Evolutionary conservation across 2,888 invertebrate genomes (phyloP).

Genomic region (Criorhina ranunculi): DNA sequence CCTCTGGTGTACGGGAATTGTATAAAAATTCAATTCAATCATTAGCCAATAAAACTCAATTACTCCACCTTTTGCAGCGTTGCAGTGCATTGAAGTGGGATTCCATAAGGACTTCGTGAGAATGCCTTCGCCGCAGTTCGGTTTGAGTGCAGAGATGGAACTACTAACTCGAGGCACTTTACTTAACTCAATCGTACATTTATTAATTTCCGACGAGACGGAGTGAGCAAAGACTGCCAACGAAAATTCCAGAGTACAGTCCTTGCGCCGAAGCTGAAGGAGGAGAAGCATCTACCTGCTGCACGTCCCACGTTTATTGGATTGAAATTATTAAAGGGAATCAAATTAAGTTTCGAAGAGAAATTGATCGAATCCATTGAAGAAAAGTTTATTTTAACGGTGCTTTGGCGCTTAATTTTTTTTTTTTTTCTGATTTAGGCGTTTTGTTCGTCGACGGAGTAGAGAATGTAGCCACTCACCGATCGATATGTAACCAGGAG

Average conservation of each 20-base stretch:
- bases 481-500: constrained; percentile 3
- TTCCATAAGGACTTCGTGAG: background rate
- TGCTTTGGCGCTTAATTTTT: constrained; percentile 11
- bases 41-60: constrained; percentile 43
- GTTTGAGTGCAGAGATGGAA: background rate
- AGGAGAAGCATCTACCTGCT: background rate
- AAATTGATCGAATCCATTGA: constrained; percentile 32
- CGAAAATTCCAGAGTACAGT: background rate
- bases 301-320: constrained; percentile 24
- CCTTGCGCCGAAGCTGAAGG: background rate
- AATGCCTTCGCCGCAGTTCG: background rate
- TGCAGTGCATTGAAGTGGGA: background rate
- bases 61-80: constrained; percentile 3
- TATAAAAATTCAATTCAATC: constrained; percentile 30
- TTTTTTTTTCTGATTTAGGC: background rate
- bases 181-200: constrained; percentile 39
- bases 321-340: constrained; percentile 37
- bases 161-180: constrained; percentile 6
- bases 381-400: constrained; percentile 31
- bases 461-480: background rate
- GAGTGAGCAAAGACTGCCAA: background rate
- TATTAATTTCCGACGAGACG: constrained; percentile 26
- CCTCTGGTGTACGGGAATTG: background rate
- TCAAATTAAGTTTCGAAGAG: constrained; percentile 16
- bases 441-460: background rate